Conservation (phyloP, 2,888 invertebrate genomes). For the Drosophila demipolita region DNA sequence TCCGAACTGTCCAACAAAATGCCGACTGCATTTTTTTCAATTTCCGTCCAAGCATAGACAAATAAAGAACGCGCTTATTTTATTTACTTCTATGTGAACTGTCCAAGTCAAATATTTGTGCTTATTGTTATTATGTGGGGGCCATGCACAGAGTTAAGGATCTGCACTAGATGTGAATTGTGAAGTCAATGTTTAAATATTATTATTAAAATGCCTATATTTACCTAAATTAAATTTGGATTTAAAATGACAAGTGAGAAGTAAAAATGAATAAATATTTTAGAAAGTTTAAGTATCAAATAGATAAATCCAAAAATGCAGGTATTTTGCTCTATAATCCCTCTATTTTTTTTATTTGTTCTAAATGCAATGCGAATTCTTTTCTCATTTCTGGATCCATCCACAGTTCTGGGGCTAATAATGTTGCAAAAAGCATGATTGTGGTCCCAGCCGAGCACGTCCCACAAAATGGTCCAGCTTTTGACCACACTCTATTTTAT, state of each 20-base stretch:
- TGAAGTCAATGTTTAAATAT: neutral
- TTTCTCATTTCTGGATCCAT: neutral
- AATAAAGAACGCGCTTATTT: conserved; percentile 8
- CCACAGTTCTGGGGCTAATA: conserved; percentile 28
- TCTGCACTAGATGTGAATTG: neutral
- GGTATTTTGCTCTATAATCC: neutral
- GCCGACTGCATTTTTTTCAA: conserved; percentile 43
- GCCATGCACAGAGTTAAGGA: neutral
- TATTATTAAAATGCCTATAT: neutral
- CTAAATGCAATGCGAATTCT: neutral
- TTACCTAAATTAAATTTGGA: neutral
- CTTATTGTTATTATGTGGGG: conserved; percentile 2
- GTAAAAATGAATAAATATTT: neutral
- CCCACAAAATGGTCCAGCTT: conserved; percentile 54
- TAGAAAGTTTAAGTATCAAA: too few relatives aligned
- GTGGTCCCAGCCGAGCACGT: conserved; percentile 53
- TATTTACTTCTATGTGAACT: conserved; percentile 2
- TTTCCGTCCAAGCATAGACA: conserved; percentile 29
- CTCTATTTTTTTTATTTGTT: neutral
- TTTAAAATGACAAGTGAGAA: neutral
- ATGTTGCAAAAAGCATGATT: conserved; percentile 44
- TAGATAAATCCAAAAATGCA: neutral
- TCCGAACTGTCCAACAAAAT: conserved; percentile 41
- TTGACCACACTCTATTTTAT: conserved; percentile 53
- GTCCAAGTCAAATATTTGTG: conserved; percentile 9